Evolutionary conservation across 1,140 invertebrate species (phyloP), one percentile per base, ranked within the genome.

Genomic region (Pemphigus obesinymphae): DNA sequence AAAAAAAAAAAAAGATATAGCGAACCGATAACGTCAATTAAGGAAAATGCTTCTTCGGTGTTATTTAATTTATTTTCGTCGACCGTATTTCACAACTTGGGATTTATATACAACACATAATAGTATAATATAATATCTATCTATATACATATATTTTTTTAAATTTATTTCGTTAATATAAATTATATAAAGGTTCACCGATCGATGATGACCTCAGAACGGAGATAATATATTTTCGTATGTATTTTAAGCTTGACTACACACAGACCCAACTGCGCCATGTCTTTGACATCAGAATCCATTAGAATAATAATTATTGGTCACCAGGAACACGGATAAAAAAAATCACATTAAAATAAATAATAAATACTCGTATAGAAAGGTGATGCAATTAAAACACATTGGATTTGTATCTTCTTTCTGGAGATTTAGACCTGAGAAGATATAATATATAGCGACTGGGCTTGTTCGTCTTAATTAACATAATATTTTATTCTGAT

Each of bases 171-270:
- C 76, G 26, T 61, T 80, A n/a, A n/a, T 43, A 26, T 61, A 55
- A 61, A 80, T 80, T 80, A 80, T n/a, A n/a, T 80, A 63, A 34
- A 78, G 75, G 75, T 78, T 78, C 75, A 78, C 75, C 75, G 76
- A 45, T 80, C 76, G 76, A 29, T 34, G 76, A 43, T 80, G 76
- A 78, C 75, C 75, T 78, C 37, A 80, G 31, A 58, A 61, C 23
- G 37, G 55, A 80, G 53, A 61, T 61, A 61, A 61, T 80, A 80
- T 61, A 80, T 80, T 63, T 80, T 45, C 37, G 76, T 29, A 37
- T 78, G 55, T 78, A n/a, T 80, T 31, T 78, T 78, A 78, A 78
- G 75, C 75, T 78, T 61, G 50, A 26, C 53, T 78, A 26, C 55
- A 63, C 76, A 15, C 23, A 29, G 37, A 58, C 23, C 20, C 48